Evolutionary conservation across 2,113 vertebrate genomes (phyloP), one percentile per base, ranked within the genome.

Genomic region (Pycnonotus jocosus): DNA sequence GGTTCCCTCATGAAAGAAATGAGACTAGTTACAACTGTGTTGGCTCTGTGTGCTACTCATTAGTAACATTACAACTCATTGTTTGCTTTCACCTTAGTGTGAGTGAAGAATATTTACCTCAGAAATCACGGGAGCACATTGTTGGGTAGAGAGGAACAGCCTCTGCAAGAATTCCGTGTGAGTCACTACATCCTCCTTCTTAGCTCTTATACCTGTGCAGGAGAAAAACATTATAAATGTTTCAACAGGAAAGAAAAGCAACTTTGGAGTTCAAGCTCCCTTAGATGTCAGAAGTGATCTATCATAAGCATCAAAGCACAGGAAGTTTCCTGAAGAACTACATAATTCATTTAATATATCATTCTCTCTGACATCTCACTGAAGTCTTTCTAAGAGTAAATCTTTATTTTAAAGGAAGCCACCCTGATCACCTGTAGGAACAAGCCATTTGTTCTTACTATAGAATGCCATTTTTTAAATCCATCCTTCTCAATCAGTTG

Each of bases 231-330:
- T 78, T 30, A 45, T 62, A 54, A 81, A 62, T 78, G 42, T 89
- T 93, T 92, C 76, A 86, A 35, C 21, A 66, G 48, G 28, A 8
- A 38, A 48, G 58, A 51, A 77, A 84, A 62, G n/a, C 12, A 27
- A 4, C 21, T 20, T 56, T 5, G 10, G 22, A 76, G 35, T 92
- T 92, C 21, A 83, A 42, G 38, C 51, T 45, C 81, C 38, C 64
- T 62, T 73, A 65, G 60, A 38, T 86, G 64, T 94, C 86, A 86
- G 60, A 86, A 86, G 56, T 66, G n/a, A 93, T 92, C 35, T 31
- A 81, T 94, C 81, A 66, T 30, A 83, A 77, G 35, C 51, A 73
- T 37, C 47, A 74, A 86, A 92, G 72, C 56, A n/a, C 45, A 50
- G 64, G 47, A 90, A 86, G 64, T 54, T 88, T 90, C 58, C 50